phyloP scores from a whole-genome alignment of 2,888 invertebrate genomes.

The Drosophila mercatorum region DNA sequence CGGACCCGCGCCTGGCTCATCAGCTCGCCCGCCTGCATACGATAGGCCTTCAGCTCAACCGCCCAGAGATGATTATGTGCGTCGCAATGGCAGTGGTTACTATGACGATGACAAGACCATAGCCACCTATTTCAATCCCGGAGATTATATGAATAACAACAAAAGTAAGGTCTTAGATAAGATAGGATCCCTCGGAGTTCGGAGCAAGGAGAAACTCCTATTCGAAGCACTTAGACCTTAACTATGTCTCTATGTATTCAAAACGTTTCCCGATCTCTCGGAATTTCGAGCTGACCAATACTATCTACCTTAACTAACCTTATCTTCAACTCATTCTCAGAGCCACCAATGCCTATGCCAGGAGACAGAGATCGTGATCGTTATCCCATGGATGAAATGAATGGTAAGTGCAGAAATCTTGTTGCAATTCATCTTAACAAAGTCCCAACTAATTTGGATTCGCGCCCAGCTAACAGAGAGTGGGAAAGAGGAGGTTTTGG shows the following conservation, averaged over 20 bases:
- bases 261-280: neutral
- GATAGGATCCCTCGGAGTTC: neutral
- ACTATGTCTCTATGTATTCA: too few species aligned
- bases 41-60: conserved; percentile 44
- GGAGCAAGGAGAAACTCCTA: neutral
- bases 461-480: conserved; percentile 44
- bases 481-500: conserved; percentile 23
- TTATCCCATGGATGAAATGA: conserved; percentile 73
- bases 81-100: conserved; percentile 68
- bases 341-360: conserved; percentile 55
- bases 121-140: conserved; percentile 84
- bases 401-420: conserved; percentile 63
- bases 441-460: conserved; percentile 64
- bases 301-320: neutral
- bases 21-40: conserved; percentile 59
- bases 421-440: conserved; percentile 3
- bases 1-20: conserved; percentile 42
- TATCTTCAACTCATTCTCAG: conserved; percentile 36
- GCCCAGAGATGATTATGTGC: conserved; percentile 60
- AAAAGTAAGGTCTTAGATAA: conserved; percentile 72
- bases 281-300: neutral
- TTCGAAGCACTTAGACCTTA: neutral
- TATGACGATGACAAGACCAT: conserved; percentile 83
- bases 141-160: conserved; percentile 80
- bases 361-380: conserved; percentile 51